phyloP scores from a whole-genome alignment of 2,797 vertebrate species.

The Champsocephalus esox region DNA sequence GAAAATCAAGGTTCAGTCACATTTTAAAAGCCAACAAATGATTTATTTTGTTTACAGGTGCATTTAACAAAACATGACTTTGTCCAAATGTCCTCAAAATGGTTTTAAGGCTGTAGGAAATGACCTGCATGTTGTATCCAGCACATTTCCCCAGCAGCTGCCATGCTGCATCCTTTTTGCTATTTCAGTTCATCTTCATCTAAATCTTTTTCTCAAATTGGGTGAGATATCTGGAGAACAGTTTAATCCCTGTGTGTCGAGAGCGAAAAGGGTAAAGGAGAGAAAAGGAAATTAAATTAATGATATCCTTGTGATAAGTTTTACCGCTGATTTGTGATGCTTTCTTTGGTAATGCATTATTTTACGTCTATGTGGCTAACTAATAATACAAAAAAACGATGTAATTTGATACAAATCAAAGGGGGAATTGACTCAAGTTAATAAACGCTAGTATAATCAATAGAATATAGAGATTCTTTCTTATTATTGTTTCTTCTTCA shows the following conservation, averaged over 20 bases:
- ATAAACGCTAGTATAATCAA: too few species aligned
- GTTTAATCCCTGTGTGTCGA: neutral
- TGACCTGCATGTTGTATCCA: neutral
- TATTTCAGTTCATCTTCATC: neutral
- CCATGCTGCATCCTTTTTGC: too few species aligned
- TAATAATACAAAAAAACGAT: neutral
- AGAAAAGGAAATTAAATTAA: neutral
- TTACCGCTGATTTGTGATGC: neutral
- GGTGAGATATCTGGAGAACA: neutral
- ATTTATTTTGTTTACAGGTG: neutral
- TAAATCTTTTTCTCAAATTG: neutral
- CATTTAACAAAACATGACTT: neutral
- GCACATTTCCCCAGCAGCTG: neutral
- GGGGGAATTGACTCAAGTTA: too few species aligned
- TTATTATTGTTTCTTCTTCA: too few species aligned
- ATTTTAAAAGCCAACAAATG: neutral
- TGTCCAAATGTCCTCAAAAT: too few species aligned
- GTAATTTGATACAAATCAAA: too few species aligned
- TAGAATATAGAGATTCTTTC: too few species aligned
- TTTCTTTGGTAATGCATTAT: neutral
- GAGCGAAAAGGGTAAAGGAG: too few species aligned
- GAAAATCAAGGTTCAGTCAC: neutral
- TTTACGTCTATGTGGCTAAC: neutral
- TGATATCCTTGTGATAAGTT: neutral
- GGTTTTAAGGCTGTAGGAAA: neutral